Evolutionary conservation across 2,797 vertebrate genomes (phyloP), one percentile per base, ranked within the genome.

Genomic region (Melanogrammus aeglefinus): DNA sequence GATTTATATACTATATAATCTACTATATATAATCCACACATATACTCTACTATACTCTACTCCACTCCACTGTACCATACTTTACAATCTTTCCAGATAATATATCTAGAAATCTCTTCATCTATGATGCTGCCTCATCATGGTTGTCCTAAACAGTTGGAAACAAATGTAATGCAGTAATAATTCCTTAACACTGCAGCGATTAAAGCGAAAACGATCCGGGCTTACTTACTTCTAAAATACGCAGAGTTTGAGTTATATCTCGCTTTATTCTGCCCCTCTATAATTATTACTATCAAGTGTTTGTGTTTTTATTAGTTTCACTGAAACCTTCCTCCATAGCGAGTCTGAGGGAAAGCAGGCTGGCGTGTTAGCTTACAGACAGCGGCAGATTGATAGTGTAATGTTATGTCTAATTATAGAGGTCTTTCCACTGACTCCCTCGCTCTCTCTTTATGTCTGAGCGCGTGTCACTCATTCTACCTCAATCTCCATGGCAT

Each of bases 401-500:
- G 76, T 78, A 73, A 82, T 73, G 74, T 81, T 51, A 57, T 77
- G 39, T 76, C 80, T 86, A 81, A 80, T 83, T 78, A 82, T 83
- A 82, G 75, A 78, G 21, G 29, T 36, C 78, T 82, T 83, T 85
- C 82, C 86, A 79, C 57, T 24, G 57, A 1, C 57, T 63, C 57
- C 21, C 57, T n/a, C 21, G n/a, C 21, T 24, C 57, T 75, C 41
- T 75, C 21, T 51, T 51, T 51, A 51, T 51, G 47, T 51, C 47
- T 51, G 16, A 51, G 47, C 44, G 0, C 44, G 2, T 74, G 8
- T 24, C 73, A 10, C 38, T 27, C n/a, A 7, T 31, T 27, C 38
- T 27, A 0, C 21, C 38, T 74, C 36, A 6, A 10, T 63, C 57
- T 63, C 57, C 1, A 51, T 18, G 4, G 1, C 18, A 21, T 51